Conservation (phyloP, 2,888 invertebrate genomes). For the Chymomyza caudatula region DNA sequence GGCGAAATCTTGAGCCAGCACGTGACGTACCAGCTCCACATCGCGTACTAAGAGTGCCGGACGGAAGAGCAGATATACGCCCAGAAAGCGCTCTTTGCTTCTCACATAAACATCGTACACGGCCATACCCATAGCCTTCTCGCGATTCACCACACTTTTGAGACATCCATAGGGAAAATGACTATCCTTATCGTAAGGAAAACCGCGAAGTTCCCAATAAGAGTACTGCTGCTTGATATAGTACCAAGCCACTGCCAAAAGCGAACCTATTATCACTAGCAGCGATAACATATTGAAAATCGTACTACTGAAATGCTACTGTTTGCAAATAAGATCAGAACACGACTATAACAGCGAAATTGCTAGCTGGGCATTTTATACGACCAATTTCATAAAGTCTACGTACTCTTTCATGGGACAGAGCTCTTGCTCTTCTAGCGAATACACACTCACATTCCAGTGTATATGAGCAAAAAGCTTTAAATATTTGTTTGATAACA, state of each 20-base stretch:
- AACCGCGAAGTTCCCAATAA: conserved; percentile 81
- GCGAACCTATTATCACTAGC: conserved; percentile 12
- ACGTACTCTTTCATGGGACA: conserved; percentile 6
- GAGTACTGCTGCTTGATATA: conserved; percentile 57
- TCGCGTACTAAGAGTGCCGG: conserved; percentile 82
- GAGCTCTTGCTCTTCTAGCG: too few relatives aligned
- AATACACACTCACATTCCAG: neutral
- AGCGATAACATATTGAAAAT: conserved; percentile 25
- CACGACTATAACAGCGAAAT: conserved; percentile 32
- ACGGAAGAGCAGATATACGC: conserved; percentile 82
- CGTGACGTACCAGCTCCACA: conserved; percentile 81
- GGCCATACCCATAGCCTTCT: conserved; percentile 82
- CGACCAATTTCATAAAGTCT: conserved; percentile 27
- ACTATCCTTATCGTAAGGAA: conserved; percentile 79
- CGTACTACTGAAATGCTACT: neutral
- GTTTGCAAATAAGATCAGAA: conserved; percentile 16
- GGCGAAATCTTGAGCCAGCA: conserved; percentile 82
- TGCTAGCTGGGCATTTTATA: conserved; percentile 26
- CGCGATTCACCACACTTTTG: conserved; percentile 79
- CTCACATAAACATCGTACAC: conserved; percentile 81
- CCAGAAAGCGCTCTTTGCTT: conserved; percentile 77
- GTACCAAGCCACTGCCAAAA: conserved; percentile 38
- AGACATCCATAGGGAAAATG: conserved; percentile 83
- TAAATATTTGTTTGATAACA: neutral
- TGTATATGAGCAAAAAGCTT: neutral